Conservation (phyloP, 1,140 invertebrate genomes). For the Cryptotermes secundus region DNA sequence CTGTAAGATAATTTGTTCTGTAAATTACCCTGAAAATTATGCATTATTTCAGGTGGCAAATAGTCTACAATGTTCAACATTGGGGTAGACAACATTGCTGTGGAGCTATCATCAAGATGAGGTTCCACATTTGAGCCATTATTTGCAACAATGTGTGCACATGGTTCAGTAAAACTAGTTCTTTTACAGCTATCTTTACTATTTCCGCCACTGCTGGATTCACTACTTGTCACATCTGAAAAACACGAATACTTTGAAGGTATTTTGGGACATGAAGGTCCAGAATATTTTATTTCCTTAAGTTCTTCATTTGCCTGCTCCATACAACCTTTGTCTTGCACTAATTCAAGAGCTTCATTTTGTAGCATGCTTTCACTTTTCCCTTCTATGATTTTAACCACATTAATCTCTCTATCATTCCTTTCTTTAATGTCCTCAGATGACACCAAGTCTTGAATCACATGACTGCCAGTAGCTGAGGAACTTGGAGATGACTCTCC, state of each 20-base stretch:
- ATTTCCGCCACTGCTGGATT: no score
- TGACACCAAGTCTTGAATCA: no score
- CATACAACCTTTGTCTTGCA: not conserved
- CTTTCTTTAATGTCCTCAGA: no score
- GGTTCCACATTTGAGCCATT: no score
- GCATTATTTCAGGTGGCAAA: not conserved
- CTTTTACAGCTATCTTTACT: no score
- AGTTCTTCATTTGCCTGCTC: not conserved
- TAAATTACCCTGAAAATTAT: not conserved
- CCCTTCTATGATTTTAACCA: not conserved
- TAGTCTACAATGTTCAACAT: conserved; percentile 1
- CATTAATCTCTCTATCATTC: no score
- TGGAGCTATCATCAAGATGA: no score
- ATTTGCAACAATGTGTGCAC: no score
- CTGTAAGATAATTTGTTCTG: no score
- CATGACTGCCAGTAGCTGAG: not conserved
- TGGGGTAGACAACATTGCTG: not conserved
- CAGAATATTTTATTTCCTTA: not conserved
- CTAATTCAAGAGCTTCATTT: not conserved
- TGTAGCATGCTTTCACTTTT: not conserved
- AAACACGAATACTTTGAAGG: not conserved
- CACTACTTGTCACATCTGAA: not conserved
- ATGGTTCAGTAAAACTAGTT: no score
- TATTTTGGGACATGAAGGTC: not conserved
- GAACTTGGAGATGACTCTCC: not conserved